Evolutionary conservation across 1,140 invertebrate species (phyloP).

Genomic region (Diorhabda carinulata): DNA sequence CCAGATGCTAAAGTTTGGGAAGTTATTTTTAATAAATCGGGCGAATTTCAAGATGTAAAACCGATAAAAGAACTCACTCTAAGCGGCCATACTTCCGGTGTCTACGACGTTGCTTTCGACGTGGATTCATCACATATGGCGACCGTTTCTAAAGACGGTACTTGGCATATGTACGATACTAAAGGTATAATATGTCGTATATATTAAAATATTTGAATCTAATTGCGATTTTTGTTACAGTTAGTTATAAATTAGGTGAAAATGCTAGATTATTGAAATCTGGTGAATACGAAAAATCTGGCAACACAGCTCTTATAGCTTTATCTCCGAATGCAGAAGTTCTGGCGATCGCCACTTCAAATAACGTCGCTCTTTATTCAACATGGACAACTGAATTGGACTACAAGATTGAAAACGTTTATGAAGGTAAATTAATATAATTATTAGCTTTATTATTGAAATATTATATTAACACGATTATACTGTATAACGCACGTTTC

Average conservation of each 20-base stretch:
- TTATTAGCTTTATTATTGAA: not conserved
- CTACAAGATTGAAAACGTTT: constrained; percentile 62
- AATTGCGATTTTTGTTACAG: constrained; percentile 52
- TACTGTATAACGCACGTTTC: too few relatives aligned
- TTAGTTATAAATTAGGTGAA: constrained; percentile 73
- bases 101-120: constrained; percentile 76
- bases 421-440: constrained; percentile 48
- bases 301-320: constrained; percentile 53
- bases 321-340: constrained; percentile 75
- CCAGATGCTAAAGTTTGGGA: constrained; percentile 86
- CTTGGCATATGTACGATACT: constrained; percentile 80
- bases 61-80: constrained; percentile 71
- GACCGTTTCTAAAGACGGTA: constrained; percentile 83
- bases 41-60: constrained; percentile 70
- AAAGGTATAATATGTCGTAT: constrained; percentile 57
- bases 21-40: constrained; percentile 69
- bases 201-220: not conserved
- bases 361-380: constrained; percentile 66
- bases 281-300: constrained; percentile 55
- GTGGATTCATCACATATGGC: constrained; percentile 76
- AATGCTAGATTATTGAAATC: constrained; percentile 67
- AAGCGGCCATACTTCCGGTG: constrained; percentile 72
- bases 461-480: too few relatives aligned
- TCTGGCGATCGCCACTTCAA: constrained; percentile 63
- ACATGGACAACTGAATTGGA: constrained; percentile 61